Evolutionary conservation across 2,113 vertebrate genomes (phyloP).

Genomic region (Myotis lucifugus): DNA sequence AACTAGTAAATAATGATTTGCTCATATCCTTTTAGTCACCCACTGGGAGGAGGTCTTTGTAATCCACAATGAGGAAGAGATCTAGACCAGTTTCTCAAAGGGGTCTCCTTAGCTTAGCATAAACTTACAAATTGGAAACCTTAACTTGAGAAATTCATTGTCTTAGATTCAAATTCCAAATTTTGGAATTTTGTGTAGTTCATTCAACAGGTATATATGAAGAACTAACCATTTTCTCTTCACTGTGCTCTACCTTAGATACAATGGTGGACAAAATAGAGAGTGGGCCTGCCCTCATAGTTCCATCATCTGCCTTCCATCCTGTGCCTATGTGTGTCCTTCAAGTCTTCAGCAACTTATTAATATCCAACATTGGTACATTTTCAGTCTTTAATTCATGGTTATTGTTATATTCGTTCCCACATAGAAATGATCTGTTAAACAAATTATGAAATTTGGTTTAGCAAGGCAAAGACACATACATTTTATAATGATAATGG

Average conservation of each 20-base stretch:
- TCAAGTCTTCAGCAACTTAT: neutral
- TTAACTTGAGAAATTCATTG: neutral
- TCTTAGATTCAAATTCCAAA: conserved; percentile 15
- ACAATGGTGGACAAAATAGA: neutral
- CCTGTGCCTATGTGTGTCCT: neutral
- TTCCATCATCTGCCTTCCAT: neutral
- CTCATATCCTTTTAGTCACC: neutral
- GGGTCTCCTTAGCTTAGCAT: neutral
- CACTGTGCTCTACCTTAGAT: neutral
- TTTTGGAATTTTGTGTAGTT: neutral
- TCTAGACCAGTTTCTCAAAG: neutral
- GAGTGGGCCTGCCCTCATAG: neutral
- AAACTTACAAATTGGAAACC: neutral
- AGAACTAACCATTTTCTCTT: neutral
- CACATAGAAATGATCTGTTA: neutral
- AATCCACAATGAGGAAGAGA: neutral
- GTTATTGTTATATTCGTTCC: neutral
- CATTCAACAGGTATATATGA: neutral
- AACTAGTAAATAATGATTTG: neutral
- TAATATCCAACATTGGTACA: neutral
- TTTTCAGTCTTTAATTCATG: neutral
- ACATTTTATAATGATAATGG: neutral
- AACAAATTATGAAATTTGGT: neutral
- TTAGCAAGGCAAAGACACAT: neutral
- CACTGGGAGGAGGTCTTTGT: neutral